Base-by-base conservation (phyloP, 2,888 invertebrate genomes). In the Drosophila neonasuta region DNA sequence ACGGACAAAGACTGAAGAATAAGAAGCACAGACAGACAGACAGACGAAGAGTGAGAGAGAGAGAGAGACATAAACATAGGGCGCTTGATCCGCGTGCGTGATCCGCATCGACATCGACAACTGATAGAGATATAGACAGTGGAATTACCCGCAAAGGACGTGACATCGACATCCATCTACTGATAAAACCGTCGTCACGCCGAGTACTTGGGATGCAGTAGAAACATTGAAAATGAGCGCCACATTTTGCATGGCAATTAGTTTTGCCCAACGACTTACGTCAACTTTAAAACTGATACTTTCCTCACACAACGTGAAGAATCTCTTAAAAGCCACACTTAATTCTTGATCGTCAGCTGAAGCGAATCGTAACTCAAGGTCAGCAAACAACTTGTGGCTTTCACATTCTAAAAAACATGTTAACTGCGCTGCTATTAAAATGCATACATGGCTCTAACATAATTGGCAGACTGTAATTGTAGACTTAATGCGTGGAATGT, bases 71-170 rank as follows among this genome's bases (percentile, higher is more conserved):
- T 17, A 39, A 3, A 39, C 20, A 20, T 39, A 57, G 42, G 32
- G 39, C 32, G 44, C 57, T 63, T 44, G 59, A 39, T 55, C 3
- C 17, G 41, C 17, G 59, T 74, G 59, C 74, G 75, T 77, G 77
- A 68, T 76, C 20, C 49, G 73, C 76, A 74, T 74, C 54, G 36
- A 34, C 50, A 36, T 24, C 24, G 30, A 30, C 42, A 20, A 30
- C 42, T 2, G 20, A 1, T 15, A 56, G 36, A 36, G 10, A 2
- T 15, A 36, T 56, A 29, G 42, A 44, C 41, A 29, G 13, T 57
- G 77, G 70, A 76, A 76, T 67, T 73, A 66, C 56, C 74, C 77
- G 59, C 45, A 51, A 57, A 58, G 74, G 51, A 69, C 77, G 74
- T 77, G 74, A 73, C 67, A 57, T 45, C 41, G 13, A 55, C n/a